Evolutionary conservation across 2,113 vertebrate genomes (phyloP), one percentile per base, ranked within the genome.

Genomic region (Heteronetta atricapilla): DNA sequence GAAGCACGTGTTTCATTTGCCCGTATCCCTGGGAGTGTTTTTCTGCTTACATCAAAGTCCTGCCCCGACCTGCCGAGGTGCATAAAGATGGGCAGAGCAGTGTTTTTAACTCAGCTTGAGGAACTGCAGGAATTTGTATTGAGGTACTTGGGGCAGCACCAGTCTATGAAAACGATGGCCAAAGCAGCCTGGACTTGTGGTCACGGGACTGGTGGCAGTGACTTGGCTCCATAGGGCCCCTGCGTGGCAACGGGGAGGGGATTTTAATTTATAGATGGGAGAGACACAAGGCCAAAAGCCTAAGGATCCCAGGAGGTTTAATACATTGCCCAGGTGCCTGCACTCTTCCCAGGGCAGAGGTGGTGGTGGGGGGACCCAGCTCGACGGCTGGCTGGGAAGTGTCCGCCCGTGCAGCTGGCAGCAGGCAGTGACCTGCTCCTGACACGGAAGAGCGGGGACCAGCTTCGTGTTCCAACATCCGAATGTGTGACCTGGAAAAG

Each of bases 21-120:
- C 58, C 50, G 11, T 89, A 90, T 82, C 90, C 78, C 53, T 66
- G 25, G 29, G 58, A 87, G 96, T 95, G 93, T 81, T 86, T 92
- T 89, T 95, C 64, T 7, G 5, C 74, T 90, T 85, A 96, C 77
- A 94, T 93, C 93, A 92, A 92, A 94, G 83, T 62, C 59, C 58
- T 92, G 86, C 53, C 88, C 80, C 82, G 93, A 94, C 88, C 69
- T 79, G 77, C 16, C 1, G 14, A 80, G 58, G 31, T 79, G 83
- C 94, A 58, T 76, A 66, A 88, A 42, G 88, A 93, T n/a, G 60
- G 58, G 11, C 53, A 87, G 53, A 29, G 33, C 64, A 90, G 60
- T 94, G 93, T 94, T 96, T 96, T 94, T 92, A 96, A 76, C 80
- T 86, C 53, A 11, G 62, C 26, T 40, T 29, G 33, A 23, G 31